A percentile compares a stretch with the other conserved stretches of the same genome.
Evolutionary conservation across 2,888 invertebrate genomes (phyloP).

Genomic region (Hyposoter didymator): DNA sequence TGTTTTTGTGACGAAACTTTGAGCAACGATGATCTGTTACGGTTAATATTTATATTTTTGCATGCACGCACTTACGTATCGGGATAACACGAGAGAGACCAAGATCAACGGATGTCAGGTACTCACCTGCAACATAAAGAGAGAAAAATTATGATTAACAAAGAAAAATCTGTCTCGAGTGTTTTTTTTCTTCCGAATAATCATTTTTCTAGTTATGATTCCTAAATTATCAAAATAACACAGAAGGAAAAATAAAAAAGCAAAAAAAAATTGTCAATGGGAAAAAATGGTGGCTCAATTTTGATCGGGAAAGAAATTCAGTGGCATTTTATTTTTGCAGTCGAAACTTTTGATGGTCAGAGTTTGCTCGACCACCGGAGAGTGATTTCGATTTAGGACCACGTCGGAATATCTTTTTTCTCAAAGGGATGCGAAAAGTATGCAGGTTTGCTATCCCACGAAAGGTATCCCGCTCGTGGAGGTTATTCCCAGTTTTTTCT

Average conservation of each 20-base stretch:
- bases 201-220: no score
- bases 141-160: not conserved
- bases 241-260: no score
- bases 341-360: not conserved
- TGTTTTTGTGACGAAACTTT: no score
- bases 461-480: slow-evolving; percentile 20
- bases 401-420: not conserved
- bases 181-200: no score
- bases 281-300: no score
- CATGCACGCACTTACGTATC: slow-evolving; percentile 6
- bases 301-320: not conserved
- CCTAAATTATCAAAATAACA: no score
- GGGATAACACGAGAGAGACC: not conserved
- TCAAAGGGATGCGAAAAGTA: not conserved
- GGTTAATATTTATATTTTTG: not conserved
- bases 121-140: slow-evolving; percentile 60
- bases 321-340: not conserved
- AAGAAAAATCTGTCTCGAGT: no score
- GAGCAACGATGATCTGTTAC: no score
- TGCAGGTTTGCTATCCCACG: slow-evolving; percentile 23
- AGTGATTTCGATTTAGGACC: not conserved
- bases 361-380: not conserved
- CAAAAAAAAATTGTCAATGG: no score
- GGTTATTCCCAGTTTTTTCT: slow-evolving; percentile 31
- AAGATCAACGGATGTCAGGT: not conserved